Evolutionary conservation across 2,113 vertebrate species (phyloP), one percentile per base, ranked within the genome.

Genomic region (Tympanuchus pallidicinctus): DNA sequence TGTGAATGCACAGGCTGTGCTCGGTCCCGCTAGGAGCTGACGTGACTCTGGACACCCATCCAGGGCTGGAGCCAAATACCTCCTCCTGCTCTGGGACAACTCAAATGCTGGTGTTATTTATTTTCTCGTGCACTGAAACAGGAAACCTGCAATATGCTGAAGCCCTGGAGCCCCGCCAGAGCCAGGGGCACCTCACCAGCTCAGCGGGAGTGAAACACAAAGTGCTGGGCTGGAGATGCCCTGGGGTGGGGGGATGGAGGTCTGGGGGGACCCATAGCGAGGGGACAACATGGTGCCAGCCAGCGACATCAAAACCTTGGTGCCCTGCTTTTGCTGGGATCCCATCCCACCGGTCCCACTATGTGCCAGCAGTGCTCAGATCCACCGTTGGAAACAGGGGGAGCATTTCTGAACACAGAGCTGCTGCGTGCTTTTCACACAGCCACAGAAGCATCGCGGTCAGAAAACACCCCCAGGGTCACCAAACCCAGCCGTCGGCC

Each of bases 111-210:
- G 42, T 63, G n/a, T 72, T 82, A 91, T 60, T 95, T 93, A 90
- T 93, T 92, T 94, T 93, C 89, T 92, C 66, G 48, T 88, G 65
- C 27, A 17, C 78, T 6, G 12, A 89, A 96, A 93, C 78, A 93
- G 86, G 93, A 97, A 96, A 92, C 69, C 75, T 88, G 48, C 88
- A 93, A 75, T 50, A 47, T 28, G 40, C 80, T 75, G 56, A 78
- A 76, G 67, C 19, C 63, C 48, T 92, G 94, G 93, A 84, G 18
- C 8, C 61, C 15, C 5, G 65, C 78, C 93, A 96, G 74, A 77
- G 64, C 56, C 34, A 34, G 84, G 81, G 76, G 25, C 69, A 95
- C 61, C 60, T 80, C 88, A 75, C 47, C 42, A 88, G 66, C 2
- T 0, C 81, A 71, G 91, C 5, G 4, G 48, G 47, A 87, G 63